These are phyloP conservation scores for Aythya baeri DNA, from an alignment of 2,113 vertebrate genomes.

Conservation along the genomic window DNA sequence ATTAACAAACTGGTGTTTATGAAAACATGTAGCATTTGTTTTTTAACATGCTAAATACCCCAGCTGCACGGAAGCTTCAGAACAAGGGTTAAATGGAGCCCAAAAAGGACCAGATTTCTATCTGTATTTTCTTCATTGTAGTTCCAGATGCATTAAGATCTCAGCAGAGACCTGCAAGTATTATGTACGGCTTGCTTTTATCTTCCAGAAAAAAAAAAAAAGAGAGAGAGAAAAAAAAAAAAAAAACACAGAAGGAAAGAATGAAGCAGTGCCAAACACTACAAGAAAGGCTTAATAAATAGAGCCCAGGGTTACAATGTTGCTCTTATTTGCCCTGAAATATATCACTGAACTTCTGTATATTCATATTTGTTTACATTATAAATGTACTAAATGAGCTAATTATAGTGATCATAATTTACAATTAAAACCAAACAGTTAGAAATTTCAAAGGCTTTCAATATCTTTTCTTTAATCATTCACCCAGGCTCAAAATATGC, in stretches of 20 bases:
- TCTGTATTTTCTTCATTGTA: background rate
- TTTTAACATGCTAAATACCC: background rate
- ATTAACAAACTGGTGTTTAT: background rate
- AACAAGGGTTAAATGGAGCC: background rate
- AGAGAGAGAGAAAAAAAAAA: background rate
- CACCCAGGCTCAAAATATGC: slow-evolving; percentile 83
- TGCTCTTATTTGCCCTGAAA: slow-evolving; percentile 74
- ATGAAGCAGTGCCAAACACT: slow-evolving; percentile 35
- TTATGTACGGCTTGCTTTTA: slow-evolving; percentile 47
- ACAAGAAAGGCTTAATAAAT: slow-evolving; percentile 63
- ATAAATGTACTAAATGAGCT: slow-evolving; percentile 81
- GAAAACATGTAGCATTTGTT: background rate
- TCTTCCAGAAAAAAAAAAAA: background rate
- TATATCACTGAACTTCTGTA: slow-evolving; percentile 73
- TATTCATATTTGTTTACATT: slow-evolving; percentile 82
- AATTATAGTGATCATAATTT: slow-evolving; percentile 85
- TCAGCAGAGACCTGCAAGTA: slow-evolving; percentile 26
- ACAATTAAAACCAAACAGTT: slow-evolving; percentile 86
- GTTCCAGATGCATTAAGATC: slow-evolving; percentile 19
- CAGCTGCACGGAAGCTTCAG: background rate
- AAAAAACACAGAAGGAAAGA: background rate
- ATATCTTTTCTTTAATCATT: slow-evolving; percentile 88
- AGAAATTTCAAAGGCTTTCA: slow-evolving; percentile 84
- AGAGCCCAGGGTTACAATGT: slow-evolving; percentile 65
- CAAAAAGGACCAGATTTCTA: background rate